Evolutionary conservation across 2,113 vertebrate species (phyloP).

Genomic region (Rhagologus leucostigma): DNA sequence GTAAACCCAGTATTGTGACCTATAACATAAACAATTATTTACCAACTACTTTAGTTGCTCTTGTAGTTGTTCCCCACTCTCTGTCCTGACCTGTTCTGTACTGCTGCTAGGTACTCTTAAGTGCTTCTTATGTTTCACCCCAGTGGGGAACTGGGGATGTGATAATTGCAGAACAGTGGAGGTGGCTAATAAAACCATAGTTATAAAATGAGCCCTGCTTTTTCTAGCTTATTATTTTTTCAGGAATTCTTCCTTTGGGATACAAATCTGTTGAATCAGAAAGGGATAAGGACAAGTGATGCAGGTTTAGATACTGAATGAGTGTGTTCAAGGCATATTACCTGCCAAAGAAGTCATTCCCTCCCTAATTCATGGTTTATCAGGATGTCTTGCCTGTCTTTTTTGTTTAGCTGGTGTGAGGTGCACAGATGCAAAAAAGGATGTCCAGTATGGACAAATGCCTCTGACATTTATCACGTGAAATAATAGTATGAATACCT

Average conservation of each 20-base stretch:
- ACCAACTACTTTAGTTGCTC: background rate
- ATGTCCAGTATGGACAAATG: background rate
- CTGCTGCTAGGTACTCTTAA: background rate
- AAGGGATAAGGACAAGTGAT: background rate
- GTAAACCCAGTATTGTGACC: background rate
- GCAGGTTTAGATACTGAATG: background rate
- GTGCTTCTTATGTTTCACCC: background rate
- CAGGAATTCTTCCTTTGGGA: constrained; percentile 18
- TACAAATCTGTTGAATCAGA: constrained; percentile 10
- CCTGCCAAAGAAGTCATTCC: background rate
- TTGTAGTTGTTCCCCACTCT: background rate
- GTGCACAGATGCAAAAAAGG: background rate
- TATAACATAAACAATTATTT: background rate
- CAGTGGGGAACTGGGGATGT: background rate
- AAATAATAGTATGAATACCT: background rate
- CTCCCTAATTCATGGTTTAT: background rate
- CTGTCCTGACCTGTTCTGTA: background rate
- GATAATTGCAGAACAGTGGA: background rate
- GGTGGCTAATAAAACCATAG: background rate
- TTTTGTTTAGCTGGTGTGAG: background rate
- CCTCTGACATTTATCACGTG: background rate
- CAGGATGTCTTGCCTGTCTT: background rate
- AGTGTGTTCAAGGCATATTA: background rate
- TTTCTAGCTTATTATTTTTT: constrained; percentile 1
- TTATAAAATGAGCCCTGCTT: background rate